Evolutionary conservation across 2,113 vertebrate species (phyloP).

Genomic region (Myotis davidii): DNA sequence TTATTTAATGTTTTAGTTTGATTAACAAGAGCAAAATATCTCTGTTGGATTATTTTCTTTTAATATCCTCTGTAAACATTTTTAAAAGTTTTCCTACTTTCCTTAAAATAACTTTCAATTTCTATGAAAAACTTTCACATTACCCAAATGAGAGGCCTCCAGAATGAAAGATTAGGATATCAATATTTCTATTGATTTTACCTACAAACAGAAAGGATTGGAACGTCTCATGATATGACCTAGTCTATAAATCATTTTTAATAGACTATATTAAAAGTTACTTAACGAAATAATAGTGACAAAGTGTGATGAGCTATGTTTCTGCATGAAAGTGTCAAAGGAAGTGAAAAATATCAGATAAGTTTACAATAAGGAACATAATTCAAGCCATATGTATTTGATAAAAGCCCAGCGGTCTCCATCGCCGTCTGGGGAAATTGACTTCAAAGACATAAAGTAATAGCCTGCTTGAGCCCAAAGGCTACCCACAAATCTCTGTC

Average conservation of each 20-base stretch:
- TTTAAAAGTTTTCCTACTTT: not conserved
- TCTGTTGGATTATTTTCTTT: not conserved
- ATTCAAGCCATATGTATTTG: not conserved
- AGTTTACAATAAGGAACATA: not conserved
- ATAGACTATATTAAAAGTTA: slow-evolving; percentile 1
- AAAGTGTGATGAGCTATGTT: not conserved
- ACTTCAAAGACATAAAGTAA: not conserved
- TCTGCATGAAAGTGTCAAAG: not conserved
- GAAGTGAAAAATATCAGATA: not conserved
- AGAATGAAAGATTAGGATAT: not conserved
- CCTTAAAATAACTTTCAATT: not conserved
- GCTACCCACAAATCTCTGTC: not conserved
- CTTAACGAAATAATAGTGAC: not conserved
- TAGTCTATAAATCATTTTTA: not conserved
- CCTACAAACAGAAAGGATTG: not conserved
- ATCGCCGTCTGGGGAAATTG: not conserved
- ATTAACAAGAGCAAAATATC: not conserved
- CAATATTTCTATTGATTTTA: slow-evolving; percentile 30
- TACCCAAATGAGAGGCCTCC: not conserved
- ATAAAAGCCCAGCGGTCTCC: not conserved
- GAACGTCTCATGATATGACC: not conserved
- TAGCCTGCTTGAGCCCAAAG: not conserved
- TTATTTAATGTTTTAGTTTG: not conserved
- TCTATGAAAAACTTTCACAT: not conserved
- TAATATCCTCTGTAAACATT: not conserved